These are phyloP conservation scores for Gobio gobio DNA, from an alignment of 2,113 vertebrate genomes.

Conservation along the genomic window DNA sequence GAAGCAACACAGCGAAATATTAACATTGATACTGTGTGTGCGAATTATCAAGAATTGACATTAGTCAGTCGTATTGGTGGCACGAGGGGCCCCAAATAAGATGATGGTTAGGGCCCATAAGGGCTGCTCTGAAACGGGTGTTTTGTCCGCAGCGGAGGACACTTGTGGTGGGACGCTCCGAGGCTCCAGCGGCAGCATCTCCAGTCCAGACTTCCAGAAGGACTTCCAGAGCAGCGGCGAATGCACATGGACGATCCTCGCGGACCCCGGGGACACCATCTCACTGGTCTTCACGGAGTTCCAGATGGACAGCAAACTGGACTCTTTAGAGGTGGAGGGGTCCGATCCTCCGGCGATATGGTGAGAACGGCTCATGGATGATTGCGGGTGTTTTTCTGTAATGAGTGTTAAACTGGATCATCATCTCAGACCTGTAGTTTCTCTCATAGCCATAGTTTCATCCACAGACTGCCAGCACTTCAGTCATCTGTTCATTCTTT, in stretches of 20 bases:
- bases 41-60: too few species aligned
- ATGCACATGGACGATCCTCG: conserved; percentile 96
- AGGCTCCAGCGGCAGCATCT: conserved; percentile 92
- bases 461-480: too few species aligned
- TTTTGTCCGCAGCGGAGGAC: conserved; percentile 83
- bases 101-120: too few species aligned
- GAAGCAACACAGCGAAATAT: too few species aligned
- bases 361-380: conserved; percentile 73
- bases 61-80: too few species aligned
- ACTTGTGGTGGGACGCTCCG: conserved; percentile 93
- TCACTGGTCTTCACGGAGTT: conserved; percentile 95
- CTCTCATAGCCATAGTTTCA: not conserved
- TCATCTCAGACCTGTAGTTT: not conserved
- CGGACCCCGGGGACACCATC: conserved; percentile 95
- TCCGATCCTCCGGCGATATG: conserved; percentile 91
- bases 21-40: too few species aligned
- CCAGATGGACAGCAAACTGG: conserved; percentile 93
- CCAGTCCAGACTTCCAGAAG: conserved; percentile 89
- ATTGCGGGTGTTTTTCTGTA: not conserved
- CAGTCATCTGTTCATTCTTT: too few species aligned
- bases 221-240: conserved; percentile 89
- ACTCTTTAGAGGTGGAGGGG: conserved; percentile 93
- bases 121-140: too few species aligned
- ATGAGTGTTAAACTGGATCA: not conserved
- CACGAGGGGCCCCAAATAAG: too few species aligned